Base-by-base conservation (phyloP, 2,797 vertebrate genomes). In the Phataginus tetradactyla region DNA sequence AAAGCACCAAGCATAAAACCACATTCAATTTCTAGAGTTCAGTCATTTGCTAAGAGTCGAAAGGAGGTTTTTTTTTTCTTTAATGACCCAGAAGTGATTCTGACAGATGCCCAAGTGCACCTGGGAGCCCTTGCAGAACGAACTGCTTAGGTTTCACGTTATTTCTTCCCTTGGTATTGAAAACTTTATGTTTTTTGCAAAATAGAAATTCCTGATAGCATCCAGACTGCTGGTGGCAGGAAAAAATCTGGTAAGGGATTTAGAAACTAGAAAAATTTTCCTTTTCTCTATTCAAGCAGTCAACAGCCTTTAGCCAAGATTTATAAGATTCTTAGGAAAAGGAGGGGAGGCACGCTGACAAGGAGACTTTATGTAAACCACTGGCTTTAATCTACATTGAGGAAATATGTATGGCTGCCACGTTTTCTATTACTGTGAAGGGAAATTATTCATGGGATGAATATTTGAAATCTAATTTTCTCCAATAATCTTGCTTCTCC, bases 401-500 rank as follows among this genome's bases (percentile, higher is more conserved):
- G 34, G 34, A 86, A 83, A 84, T 93, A 91, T 45, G 4, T 86
- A 94, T 77, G 69, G 45, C 87, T 39, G 49, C 25, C 63, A 90
- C 15, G 21, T 87, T 96, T 97, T 90, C 51, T 96, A 27, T 95
- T 39, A 86, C 68, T 81, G 64, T 87, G 69, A 94, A 87, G 63
- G 55, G 66, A 84, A 77, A 91, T 80, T 83, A 90, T 96, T 68
- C 21, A 45, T 66, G 37, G 27, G 17, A 77, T 59, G 39, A 93
- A 94, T 55, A 77, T 51, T 49, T 96, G 93, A 77, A 92, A 64
- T 92, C 51, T 45, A 90, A 64, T 97, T 96, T 90, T 96, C 69
- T 96, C 78, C 92, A 97, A 90, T 94, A 95, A 93, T 97, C 68
- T 84, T 97, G 75, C 9, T 91, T 96, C 68, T 96, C 81, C 92